Base-by-base conservation (phyloP, 2,113 vertebrate species). In the Ranitomeya imitator region DNA sequence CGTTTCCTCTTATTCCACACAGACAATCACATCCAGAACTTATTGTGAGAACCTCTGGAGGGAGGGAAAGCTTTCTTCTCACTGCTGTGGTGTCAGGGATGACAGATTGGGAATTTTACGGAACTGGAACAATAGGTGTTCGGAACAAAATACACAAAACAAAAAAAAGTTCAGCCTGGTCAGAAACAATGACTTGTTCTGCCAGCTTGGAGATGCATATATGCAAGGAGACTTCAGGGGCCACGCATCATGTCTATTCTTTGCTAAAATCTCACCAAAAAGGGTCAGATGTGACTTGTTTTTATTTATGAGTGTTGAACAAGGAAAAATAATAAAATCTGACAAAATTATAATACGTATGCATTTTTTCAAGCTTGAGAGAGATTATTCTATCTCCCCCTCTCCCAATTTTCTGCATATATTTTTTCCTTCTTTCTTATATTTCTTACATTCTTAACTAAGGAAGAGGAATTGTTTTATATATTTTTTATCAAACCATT, bases 11-110 rank as follows among this genome's bases (percentile, higher is more conserved):
- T 61, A 10, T 45, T 26, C 31, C 16, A 7, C 12, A 26, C 37
- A 85, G 63, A 85, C 83, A 18, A 59, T 71, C 45, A 8, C 19
- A 57, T 84, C 21, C 80, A 19, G 6, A 21, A 23, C 63, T 54
- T 83, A 61, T 83, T 67, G 31, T 67, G 80, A 83, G 26, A 67
- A 45, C 60, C n/a, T 61, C 80, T 83, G 60, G 26, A 61, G 12
- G 52, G 61, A 83, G 37, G 54, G 54, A 54, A 21, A 1, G 31
- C 13, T 37, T 19, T 37, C 55, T 82, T 31, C 26, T 21, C 81
- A 52, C 60, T 83, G 45, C 61, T 23, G 69, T 83, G 37, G 63
- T 15, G 81, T 69, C 61, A 52, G 61, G 45, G 21, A 1, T 69
- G 63, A 83, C n/a, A 52, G 21, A 83, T 54, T 54, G 63, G 81